Conservation (phyloP, 2,888 invertebrate species). For the Ichneumoninae sp. region DNA sequence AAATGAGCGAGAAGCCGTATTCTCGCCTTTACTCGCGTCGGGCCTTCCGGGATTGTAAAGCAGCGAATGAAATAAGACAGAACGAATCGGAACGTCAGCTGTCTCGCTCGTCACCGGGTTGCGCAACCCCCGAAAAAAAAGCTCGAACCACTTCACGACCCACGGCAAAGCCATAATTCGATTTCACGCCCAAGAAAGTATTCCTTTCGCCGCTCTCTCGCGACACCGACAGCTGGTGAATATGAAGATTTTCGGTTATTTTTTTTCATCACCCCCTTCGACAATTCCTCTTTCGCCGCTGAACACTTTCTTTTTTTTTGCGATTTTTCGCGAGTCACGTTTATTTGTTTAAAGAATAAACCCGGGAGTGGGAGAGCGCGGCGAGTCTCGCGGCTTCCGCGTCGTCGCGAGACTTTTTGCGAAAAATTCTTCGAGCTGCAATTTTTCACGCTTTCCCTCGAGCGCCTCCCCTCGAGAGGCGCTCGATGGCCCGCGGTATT, state of each 20-base stretch:
- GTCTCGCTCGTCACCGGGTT: slow-evolving; percentile 55
- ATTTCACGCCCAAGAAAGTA: slow-evolving; percentile 72
- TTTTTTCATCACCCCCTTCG: slow-evolving; percentile 21
- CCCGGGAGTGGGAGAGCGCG: background rate
- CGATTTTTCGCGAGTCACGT: slow-evolving; percentile 36
- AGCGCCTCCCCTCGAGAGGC: background rate
- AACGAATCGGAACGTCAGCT: slow-evolving; percentile 61
- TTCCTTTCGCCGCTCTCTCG: slow-evolving; percentile 61
- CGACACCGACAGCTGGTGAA: slow-evolving; percentile 68
- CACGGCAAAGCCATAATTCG: slow-evolving; percentile 67
- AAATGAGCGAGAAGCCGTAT: slow-evolving; percentile 46
- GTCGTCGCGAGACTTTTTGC: slow-evolving; percentile 10
- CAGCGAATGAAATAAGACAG: slow-evolving; percentile 41
- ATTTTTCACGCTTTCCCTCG: slow-evolving; percentile 9
- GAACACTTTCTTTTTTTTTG: slow-evolving; percentile 1
- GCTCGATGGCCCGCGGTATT: slow-evolving; percentile 22
- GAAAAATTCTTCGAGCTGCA: slow-evolving; percentile 12
- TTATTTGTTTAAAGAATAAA: slow-evolving; percentile 56
- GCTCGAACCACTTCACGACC: slow-evolving; percentile 51
- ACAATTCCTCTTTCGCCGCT: slow-evolving; percentile 27
- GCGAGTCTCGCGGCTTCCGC: slow-evolving; percentile 12
- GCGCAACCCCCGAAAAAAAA: slow-evolving; percentile 56
- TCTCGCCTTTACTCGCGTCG: slow-evolving; percentile 75
- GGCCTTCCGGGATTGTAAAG: background rate
- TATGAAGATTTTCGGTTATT: slow-evolving; percentile 65